phyloP scores from a whole-genome alignment of 30 jellyfish, hydroid and myxozoan species.

The Sanderia malayensis region DNA sequence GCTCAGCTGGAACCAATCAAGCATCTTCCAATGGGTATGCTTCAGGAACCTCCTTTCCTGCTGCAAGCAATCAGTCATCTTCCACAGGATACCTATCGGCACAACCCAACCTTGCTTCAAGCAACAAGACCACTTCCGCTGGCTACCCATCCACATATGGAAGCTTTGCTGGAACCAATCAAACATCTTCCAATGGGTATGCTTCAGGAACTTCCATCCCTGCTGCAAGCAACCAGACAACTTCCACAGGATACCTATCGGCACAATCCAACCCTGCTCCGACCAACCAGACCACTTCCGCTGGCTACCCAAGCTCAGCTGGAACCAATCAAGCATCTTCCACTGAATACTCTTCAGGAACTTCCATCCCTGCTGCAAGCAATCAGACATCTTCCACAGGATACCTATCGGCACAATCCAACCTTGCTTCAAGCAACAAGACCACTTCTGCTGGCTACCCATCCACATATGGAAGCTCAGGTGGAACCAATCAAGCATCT shows the following conservation, averaged over 20 bases:
- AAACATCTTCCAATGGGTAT: not conserved
- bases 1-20: not conserved
- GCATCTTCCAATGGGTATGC: not conserved
- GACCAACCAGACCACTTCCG: not conserved
- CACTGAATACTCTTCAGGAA: not conserved
- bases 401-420: not conserved
- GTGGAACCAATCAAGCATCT: not conserved
- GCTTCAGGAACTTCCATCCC: not conserved
- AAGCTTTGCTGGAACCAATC: not conserved
- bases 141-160: not conserved
- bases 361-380: not conserved
- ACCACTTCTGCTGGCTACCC: not conserved
- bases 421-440: too few species aligned
- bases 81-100: not conserved
- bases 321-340: not conserved
- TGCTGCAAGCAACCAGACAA: constrained; percentile 1
- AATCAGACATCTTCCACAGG: not conserved
- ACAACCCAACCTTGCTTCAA: not conserved
- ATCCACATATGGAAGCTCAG: not conserved
- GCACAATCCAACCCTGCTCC: not conserved
- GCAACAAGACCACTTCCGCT: not conserved
- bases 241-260: not conserved
- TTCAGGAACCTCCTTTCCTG: not conserved
- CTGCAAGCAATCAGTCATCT: not conserved
- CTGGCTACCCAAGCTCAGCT: not conserved